A percentile compares a stretch with the other conserved stretches of the same genome.
Evolutionary conservation across 2,113 vertebrate genomes (phyloP).

Genomic region (Genyomyrus donnyi): DNA sequence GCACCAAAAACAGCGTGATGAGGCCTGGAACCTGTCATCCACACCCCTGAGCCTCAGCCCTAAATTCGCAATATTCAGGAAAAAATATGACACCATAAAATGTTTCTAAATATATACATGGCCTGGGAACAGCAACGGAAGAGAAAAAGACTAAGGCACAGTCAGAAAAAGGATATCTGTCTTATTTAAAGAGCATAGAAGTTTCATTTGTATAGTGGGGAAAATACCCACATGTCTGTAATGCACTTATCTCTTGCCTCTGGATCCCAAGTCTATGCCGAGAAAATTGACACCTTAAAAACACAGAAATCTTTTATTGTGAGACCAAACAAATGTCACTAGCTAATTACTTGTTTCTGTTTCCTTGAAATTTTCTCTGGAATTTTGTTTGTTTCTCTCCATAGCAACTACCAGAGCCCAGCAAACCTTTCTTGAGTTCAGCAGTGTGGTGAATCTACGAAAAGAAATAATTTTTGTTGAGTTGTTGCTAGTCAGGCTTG

Average conservation of each 20-base stretch:
- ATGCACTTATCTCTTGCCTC: not conserved
- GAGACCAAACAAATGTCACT: not conserved
- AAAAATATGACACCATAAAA: not conserved
- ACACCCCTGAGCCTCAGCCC: not conserved
- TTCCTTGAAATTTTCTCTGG: not conserved
- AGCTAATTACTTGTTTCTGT: not conserved
- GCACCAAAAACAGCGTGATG: not conserved
- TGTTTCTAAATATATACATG: not conserved
- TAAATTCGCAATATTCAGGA: not conserved
- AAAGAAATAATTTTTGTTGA: not conserved
- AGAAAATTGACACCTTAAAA: not conserved
- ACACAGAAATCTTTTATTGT: not conserved
- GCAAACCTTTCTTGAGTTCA: not conserved
- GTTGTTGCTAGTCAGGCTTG: not conserved
- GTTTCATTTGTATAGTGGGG: not conserved
- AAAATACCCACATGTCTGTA: not conserved
- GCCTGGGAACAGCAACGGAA: not conserved
- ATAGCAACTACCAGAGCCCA: not conserved
- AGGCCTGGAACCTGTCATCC: not conserved
- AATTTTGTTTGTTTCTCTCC: not conserved
- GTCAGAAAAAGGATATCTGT: not conserved
- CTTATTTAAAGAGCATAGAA: not conserved
- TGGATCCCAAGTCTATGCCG: not conserved
- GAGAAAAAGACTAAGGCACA: not conserved
- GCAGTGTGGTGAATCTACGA: not conserved